Percentiles rank a stretch among this genome's conserved stretches.
Evolutionary conservation across 2,113 vertebrate genomes (phyloP).

Genomic region (Puffinus mauretanicus): DNA sequence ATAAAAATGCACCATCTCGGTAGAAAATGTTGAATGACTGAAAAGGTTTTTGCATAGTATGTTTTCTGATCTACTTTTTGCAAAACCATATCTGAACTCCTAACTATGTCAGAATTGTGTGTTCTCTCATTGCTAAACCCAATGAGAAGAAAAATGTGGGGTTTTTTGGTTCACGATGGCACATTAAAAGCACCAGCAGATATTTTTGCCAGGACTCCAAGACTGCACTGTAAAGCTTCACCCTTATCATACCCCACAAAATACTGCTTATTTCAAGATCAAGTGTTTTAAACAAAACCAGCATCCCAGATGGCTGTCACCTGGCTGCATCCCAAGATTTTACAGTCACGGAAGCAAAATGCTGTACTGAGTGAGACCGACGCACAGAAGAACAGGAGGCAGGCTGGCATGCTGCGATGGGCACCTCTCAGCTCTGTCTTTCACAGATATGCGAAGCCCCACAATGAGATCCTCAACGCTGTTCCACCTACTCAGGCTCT

Average conservation of each 20-base stretch:
- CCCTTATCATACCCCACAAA: neutral
- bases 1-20: neutral
- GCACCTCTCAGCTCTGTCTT: neutral
- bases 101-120: neutral
- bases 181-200: too few relatives aligned
- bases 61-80: neutral
- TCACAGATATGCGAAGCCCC: neutral
- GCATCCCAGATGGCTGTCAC: neutral
- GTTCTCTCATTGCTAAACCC: neutral
- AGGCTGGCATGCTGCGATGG: neutral
- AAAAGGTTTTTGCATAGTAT: neutral
- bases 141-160: neutral
- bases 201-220: neutral
- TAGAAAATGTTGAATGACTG: neutral
- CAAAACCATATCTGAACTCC: neutral
- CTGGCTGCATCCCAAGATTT: neutral
- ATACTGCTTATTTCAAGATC: neutral
- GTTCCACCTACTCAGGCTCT: neutral
- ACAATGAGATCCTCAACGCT: rapidly evolving
- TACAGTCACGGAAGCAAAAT: neutral
- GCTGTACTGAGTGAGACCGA: rapidly evolving
- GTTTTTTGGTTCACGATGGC: too few relatives aligned
- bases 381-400: neutral
- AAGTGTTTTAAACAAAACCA: neutral
- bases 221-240: neutral